Evolutionary conservation across 2,113 vertebrate species (phyloP), one percentile per base, ranked within the genome.

Genomic region (Ictalurus punctatus): DNA sequence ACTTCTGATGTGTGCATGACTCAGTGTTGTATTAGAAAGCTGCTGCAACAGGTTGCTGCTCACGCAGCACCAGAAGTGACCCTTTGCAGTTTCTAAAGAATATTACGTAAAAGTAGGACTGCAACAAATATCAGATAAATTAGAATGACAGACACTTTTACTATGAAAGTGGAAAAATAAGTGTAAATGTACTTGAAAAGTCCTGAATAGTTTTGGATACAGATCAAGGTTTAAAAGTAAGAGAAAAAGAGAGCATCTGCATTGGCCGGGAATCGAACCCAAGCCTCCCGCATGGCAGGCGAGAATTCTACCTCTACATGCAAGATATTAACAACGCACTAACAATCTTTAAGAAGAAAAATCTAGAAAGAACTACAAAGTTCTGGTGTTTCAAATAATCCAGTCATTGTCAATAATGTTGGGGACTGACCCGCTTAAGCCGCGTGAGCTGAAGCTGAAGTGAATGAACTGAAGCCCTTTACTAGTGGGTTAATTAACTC

Each of bases 211-310:
- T 30, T 71, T 71, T 34, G 14, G 4, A 30, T 34, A 17, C 17
- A 78, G 21, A 14, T 78, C 44, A 27, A 52, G 10, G 40, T 48
- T 78, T 48, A 48, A 48, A 44, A 25, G 21, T 48, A 48, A 48
- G 48, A 48, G 48, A 48, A 48, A 44, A 48, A 48, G 0, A 8
- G 8, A 9, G 8, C 0, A 48, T 9, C 1, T 91, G 90, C 92
- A 91, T 92, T 92, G 91, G 91, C 92, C 91, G 91, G 92, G 92
- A 92, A 92, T 91, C 91, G 90, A 91, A 92, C 92, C 92, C 92
- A 87, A 90, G 91, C 91, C 92, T 92, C 90, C 92, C 92, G 90
- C 92, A 89, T 92, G 91, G 78, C 90, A 91, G 40, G 90, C 89
- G 56, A 91, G 90, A 86, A 83, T 90, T 84, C 80, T 87, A 87